A percentile compares a stretch with the other conserved stretches of the same genome.
phyloP scores from a whole-genome alignment of 2,113 vertebrate genomes.

The Mirounga angustirostris region DNA sequence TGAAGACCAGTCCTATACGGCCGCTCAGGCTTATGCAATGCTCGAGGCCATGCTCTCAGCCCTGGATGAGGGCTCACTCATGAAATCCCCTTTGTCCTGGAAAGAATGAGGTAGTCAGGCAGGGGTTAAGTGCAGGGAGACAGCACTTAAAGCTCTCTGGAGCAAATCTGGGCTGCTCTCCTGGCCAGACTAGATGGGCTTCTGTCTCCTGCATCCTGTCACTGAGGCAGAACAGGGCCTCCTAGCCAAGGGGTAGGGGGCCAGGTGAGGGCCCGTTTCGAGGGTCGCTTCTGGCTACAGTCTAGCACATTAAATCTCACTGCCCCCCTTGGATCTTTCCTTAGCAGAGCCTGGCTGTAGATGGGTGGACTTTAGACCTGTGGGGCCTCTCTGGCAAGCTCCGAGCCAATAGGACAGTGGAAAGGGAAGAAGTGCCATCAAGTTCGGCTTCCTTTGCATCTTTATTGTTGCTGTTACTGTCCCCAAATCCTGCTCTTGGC shows the following conservation, averaged over 20 bases:
- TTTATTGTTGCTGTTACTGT: background rate
- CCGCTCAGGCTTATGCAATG: background rate
- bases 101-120: slow-evolving; percentile 90
- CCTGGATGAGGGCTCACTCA: slow-evolving; percentile 53
- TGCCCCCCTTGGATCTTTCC: background rate
- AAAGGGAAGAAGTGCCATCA: background rate
- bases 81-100: slow-evolving; percentile 71
- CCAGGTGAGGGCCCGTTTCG: slow-evolving; percentile 78
- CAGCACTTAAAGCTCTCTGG: slow-evolving; percentile 90
- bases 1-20: background rate
- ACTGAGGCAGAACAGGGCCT: slow-evolving; percentile 82
- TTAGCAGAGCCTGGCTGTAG: slow-evolving; percentile 69
- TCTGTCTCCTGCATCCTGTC: slow-evolving; percentile 90
- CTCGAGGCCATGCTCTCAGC: slow-evolving; percentile 5
- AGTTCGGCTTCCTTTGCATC: background rate
- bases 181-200: slow-evolving; percentile 91
- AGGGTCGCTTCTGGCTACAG: slow-evolving; percentile 80
- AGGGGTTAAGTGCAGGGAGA: slow-evolving; percentile 92
- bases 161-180: slow-evolving; percentile 90
- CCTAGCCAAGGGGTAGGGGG: slow-evolving; percentile 71
- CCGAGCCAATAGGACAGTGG: background rate
- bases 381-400: background rate
- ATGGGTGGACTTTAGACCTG: background rate
- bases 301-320: slow-evolving; percentile 52
- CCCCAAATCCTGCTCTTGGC: background rate